Conservation (phyloP, 2,888 invertebrate species). For the Pardosa pseudoannulata region DNA sequence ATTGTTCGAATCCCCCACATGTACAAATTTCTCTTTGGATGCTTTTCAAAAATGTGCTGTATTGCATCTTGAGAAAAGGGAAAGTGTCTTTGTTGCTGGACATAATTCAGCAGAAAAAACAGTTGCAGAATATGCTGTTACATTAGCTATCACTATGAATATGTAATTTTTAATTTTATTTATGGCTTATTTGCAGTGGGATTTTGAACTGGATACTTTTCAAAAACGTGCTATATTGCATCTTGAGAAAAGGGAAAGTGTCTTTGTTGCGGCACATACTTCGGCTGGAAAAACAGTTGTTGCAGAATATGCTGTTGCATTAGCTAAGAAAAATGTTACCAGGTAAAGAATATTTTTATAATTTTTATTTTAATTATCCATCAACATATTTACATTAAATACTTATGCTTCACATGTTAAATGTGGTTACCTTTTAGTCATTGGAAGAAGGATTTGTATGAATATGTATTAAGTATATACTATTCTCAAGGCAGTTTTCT, state of each 20-base stretch:
- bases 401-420: too few relatives aligned
- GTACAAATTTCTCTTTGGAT: too few relatives aligned
- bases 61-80: slow-evolving; percentile 92
- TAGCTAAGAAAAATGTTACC: slow-evolving; percentile 94
- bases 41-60: slow-evolving; percentile 98
- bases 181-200: slow-evolving; percentile 81
- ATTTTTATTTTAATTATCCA: too few relatives aligned
- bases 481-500: too few relatives aligned
- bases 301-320: slow-evolving; percentile 98
- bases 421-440: too few relatives aligned
- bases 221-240: slow-evolving; percentile 98
- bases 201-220: slow-evolving; percentile 96
- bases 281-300: slow-evolving; percentile 99
- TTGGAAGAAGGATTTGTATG: too few relatives aligned
- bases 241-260: slow-evolving; percentile 94
- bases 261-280: slow-evolving; percentile 99
- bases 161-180: too few relatives aligned
- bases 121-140: slow-evolving; percentile 99
- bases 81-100: slow-evolving; percentile 98
- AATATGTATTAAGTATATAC: too few relatives aligned
- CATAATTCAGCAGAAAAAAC: slow-evolving; percentile 99
- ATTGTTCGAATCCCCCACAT: too few relatives aligned
- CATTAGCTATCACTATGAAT: too few relatives aligned
- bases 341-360: slow-evolving; percentile 80
- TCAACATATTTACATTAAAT: too few relatives aligned